phyloP scores from a whole-genome alignment of 2,113 vertebrate genomes.

The Gorsachius goisagi region DNA sequence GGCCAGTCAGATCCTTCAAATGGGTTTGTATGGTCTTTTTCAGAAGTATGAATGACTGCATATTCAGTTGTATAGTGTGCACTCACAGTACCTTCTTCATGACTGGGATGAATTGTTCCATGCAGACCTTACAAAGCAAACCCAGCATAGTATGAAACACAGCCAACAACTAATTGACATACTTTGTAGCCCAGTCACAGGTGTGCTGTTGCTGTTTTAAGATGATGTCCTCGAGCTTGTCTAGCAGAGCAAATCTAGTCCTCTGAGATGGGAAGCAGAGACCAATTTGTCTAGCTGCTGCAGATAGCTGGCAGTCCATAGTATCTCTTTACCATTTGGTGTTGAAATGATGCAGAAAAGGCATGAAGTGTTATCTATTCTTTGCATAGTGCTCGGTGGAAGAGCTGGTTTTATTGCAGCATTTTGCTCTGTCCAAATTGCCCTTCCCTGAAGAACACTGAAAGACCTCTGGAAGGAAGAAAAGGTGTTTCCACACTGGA shows the following conservation, averaged over 20 bases:
- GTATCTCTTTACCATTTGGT: not conserved
- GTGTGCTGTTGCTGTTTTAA: not conserved
- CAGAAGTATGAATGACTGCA: not conserved
- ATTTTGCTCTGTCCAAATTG: not conserved
- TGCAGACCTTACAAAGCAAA: not conserved
- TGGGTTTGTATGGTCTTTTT: not conserved
- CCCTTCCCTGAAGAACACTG: not conserved
- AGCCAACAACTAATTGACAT: not conserved
- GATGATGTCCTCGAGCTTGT: not conserved
- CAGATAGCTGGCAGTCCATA: not conserved
- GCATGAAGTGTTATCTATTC: not conserved
- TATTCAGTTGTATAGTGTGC: not conserved
- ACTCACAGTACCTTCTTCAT: not conserved
- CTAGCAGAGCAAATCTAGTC: not conserved
- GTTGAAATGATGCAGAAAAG: not conserved
- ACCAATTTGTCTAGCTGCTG: not conserved
- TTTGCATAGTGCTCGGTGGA: fast-evolving
- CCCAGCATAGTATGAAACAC: not conserved
- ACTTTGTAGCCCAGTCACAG: not conserved
- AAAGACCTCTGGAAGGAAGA: not conserved
- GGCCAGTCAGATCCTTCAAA: not conserved
- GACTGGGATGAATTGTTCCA: not conserved
- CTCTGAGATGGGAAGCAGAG: not conserved
- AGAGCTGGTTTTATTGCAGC: not conserved
- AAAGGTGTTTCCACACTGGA: not conserved